A percentile compares a stretch with the other conserved stretches of the same genome.
Evolutionary conservation across 2,113 vertebrate species (phyloP).

Genomic region (Prinia subflava): DNA sequence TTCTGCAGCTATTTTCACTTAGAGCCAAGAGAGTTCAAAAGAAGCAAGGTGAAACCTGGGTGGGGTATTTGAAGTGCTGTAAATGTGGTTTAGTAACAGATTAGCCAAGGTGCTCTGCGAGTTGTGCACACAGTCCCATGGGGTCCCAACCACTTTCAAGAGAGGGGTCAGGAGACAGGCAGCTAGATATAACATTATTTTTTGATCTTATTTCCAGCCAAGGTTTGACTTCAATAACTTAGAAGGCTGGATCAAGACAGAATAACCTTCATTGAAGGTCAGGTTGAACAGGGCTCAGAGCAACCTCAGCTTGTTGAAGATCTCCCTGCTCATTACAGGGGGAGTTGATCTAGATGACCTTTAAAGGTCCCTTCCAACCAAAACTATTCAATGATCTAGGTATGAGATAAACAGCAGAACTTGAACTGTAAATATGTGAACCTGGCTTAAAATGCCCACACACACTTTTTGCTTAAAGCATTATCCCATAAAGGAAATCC

Average conservation of each 20-base stretch:
- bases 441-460: background rate
- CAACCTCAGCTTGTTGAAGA: background rate
- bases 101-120: background rate
- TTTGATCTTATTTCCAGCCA: background rate
- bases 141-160: background rate
- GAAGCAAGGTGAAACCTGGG: background rate
- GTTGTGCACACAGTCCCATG: accelerated
- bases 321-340: background rate
- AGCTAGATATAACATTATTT: background rate
- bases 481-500: background rate
- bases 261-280: background rate
- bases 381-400: background rate
- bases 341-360: background rate
- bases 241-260: background rate
- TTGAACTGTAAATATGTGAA: background rate
- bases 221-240: background rate
- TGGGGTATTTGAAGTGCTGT: background rate
- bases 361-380: background rate
- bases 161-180: background rate
- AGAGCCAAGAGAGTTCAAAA: background rate
- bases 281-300: background rate
- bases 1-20: background rate
- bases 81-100: background rate
- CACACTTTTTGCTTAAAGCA: background rate
- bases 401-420: background rate